A percentile compares a stretch with the other conserved stretches of the same genome.
These are phyloP conservation scores for Microcebus griseorufus DNA, from an alignment of 2,113 vertebrate genomes.

Conservation along the genomic window DNA sequence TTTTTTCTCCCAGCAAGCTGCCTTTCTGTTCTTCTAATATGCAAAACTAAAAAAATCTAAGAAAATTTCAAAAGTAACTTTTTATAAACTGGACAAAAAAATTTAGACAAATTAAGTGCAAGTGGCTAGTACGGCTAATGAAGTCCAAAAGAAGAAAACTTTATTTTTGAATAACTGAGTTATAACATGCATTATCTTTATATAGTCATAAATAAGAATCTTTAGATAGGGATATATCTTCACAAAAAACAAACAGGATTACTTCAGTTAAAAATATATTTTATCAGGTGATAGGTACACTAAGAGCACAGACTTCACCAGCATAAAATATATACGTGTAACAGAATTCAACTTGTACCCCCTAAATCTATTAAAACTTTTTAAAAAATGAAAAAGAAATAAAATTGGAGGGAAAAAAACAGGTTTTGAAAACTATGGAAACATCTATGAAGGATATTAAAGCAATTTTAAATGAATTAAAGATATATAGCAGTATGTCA, in stretches of 20 bases:
- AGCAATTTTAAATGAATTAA: background rate
- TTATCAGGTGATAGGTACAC: too few species aligned
- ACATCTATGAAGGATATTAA: background rate
- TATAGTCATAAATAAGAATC: background rate
- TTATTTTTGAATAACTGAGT: background rate
- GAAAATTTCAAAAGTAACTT: background rate
- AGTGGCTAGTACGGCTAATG: background rate
- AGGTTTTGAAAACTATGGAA: background rate
- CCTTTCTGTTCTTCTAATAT: background rate
- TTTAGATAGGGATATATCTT: background rate
- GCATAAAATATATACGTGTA: too few species aligned
- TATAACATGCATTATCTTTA: background rate
- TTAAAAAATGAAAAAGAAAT: too few species aligned
- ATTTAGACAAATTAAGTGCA: background rate
- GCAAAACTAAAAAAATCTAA: background rate
- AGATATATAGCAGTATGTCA: background rate
- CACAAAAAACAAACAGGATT: slow-evolving; percentile 18
- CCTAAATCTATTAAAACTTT: too few species aligned
- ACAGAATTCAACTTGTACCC: too few species aligned
- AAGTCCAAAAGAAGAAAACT: background rate
- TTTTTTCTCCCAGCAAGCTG: background rate
- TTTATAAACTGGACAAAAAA: background rate
- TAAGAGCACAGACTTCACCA: too few species aligned
- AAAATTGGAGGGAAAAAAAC: background rate
- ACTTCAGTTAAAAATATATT: background rate